Conservation (phyloP, 2,888 invertebrate genomes). For the Eupeodes luniger region DNA sequence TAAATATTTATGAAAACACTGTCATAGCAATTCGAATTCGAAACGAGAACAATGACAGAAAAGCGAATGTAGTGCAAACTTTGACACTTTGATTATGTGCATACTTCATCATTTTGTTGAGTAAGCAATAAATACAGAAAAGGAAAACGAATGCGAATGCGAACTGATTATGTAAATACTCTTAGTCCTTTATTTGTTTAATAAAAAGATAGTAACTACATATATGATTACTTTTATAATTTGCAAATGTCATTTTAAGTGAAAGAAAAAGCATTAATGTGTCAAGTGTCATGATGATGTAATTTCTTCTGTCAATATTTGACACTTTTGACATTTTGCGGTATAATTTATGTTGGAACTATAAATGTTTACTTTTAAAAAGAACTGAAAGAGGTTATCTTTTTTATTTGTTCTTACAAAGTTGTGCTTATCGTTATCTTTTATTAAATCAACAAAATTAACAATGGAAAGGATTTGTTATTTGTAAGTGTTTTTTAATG, state of each 20-base stretch:
- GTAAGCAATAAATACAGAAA: neutral
- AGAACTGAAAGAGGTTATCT: neutral
- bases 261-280: neutral
- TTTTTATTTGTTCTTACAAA: neutral
- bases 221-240: neutral
- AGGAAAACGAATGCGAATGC: neutral
- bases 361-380: neutral
- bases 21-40: constrained; percentile 53
- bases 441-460: neutral
- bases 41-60: constrained; percentile 40
- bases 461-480: neutral
- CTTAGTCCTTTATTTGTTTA: neutral
- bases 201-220: neutral
- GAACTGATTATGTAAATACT: neutral
- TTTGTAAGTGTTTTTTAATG: constrained; percentile 10
- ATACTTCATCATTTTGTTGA: neutral
- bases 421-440: constrained; percentile 2
- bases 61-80: constrained; percentile 36
- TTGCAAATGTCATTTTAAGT: neutral
- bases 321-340: neutral
- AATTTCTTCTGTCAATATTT: constrained; percentile 28
- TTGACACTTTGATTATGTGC: constrained; percentile 19
- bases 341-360: neutral
- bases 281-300: constrained; percentile 1
- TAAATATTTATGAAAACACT: constrained; percentile 64